These are phyloP conservation scores for Penaeus indicus DNA, from an alignment of 1,140 invertebrate species.

Conservation along the genomic window DNA sequence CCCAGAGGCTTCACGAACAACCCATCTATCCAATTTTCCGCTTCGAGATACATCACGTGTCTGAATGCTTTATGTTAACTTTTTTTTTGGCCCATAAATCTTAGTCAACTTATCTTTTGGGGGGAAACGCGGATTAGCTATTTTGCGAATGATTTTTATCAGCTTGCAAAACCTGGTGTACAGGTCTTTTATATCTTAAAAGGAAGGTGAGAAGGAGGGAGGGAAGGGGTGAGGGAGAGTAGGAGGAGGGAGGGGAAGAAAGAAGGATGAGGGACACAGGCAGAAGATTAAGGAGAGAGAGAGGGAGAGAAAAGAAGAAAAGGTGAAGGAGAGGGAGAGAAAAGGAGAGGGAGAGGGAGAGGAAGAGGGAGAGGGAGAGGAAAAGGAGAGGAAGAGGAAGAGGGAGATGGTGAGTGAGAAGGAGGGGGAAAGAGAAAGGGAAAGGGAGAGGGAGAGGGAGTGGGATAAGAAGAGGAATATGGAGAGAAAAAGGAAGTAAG, in stretches of 20 bases:
- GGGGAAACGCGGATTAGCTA: no score
- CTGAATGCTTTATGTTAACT: no score
- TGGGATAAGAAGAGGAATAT: neutral
- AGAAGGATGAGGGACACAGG: neutral
- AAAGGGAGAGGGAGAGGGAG: neutral
- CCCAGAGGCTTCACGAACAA: no score
- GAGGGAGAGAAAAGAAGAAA: neutral
- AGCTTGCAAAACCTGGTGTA: no score
- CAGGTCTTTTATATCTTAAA: no score
- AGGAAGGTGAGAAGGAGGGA: neutral
- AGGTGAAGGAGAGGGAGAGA: neutral
- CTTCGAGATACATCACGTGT: no score
- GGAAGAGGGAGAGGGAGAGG: neutral
- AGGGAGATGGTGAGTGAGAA: neutral
- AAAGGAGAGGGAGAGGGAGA: neutral
- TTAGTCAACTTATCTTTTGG: no score
- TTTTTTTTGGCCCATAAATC: no score
- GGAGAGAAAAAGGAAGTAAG: neutral
- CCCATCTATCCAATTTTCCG: no score
- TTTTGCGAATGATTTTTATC: no score
- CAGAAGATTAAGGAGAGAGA: no score
- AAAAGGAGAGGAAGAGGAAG: neutral
- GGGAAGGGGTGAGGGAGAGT: neutral
- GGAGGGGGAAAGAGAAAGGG: no score
- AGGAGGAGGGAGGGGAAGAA: neutral